A percentile compares a stretch with the other conserved stretches of the same genome.
Evolutionary conservation across 2,888 invertebrate genomes (phyloP).

Genomic region (Dioctria rufipes): DNA sequence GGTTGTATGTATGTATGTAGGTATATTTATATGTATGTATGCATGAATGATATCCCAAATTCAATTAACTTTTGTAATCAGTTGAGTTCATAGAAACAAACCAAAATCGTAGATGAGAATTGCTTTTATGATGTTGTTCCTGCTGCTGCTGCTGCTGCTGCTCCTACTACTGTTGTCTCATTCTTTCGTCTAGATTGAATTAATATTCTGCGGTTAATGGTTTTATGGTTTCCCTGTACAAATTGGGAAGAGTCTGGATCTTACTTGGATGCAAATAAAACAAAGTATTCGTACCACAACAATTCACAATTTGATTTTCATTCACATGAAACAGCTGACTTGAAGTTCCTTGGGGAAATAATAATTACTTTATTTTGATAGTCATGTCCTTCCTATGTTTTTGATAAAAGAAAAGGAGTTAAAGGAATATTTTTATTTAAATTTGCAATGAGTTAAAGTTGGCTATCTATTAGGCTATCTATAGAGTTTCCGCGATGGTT

Average conservation of each 20-base stretch:
- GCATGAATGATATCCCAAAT: background rate
- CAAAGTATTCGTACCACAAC: background rate
- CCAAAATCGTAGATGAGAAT: background rate
- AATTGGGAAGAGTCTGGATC: background rate
- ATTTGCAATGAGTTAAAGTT: too few relatives aligned
- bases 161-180: background rate
- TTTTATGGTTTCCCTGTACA: background rate
- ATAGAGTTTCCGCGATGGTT: too few relatives aligned
- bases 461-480: too few relatives aligned
- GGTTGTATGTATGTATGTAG: too few relatives aligned
- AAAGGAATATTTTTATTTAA: too few relatives aligned
- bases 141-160: background rate
- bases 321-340: background rate
- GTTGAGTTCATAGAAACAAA: background rate
- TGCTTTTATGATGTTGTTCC: background rate
- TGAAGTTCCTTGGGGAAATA: too few relatives aligned
- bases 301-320: background rate
- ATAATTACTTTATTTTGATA: too few relatives aligned
- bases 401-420: too few relatives aligned
- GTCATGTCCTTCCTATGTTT: too few relatives aligned
- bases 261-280: too few relatives aligned
- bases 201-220: background rate
- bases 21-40: too few relatives aligned
- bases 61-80: constrained; percentile 1
- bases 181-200: background rate